Evolutionary conservation across 2,888 invertebrate species (phyloP), one percentile per base, ranked within the genome.

Genomic region (Neoaliturus tenellus): DNA sequence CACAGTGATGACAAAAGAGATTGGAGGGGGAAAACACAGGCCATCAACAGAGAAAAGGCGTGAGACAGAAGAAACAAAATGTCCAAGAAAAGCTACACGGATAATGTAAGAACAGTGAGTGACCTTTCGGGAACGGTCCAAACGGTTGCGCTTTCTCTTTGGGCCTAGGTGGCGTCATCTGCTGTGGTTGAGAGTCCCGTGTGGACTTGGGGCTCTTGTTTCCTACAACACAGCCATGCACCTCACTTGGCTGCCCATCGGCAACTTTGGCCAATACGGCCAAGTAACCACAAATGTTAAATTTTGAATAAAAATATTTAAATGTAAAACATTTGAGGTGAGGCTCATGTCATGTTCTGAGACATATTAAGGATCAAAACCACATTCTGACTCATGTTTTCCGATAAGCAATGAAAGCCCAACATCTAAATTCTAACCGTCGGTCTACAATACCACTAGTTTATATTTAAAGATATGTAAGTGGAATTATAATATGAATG

Each of bases 41-140:
- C 20, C 55, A 55, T 23, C 14, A 12, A 62, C 2, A 28, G 28
- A 62, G 62, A 62, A 4, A n/a, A 62, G 31, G 31, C 12, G 20
- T 44, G 23, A 2, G 23, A 55, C 1, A 55, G 31, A 62, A 28
- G 31, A 28, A n/a, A n/a, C n/a, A n/a, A n/a, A n/a, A n/a, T n/a
- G n/a, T 17, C 28, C 51, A 48, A 55, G 80, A 81, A 81, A 81
- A 41, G 35, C 67, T 81, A 58, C 81, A 58, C 62, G 67, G 39
- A 62, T 62, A 67, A 35, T 69, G 23, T 17, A 39, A 1, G 12
- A 69, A 69, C 1, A n/a, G 28, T 5, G 23, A 67, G 85, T 84
- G 88, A 88, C 97, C 95, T 90, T 94, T 93, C 10, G 95, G 95
- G 88, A 96, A 96, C 5, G 96, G 94, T 88, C 95, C 95, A 89